Base-by-base conservation (phyloP, 2,113 vertebrate species). In the Anolis carolinensis region DNA sequence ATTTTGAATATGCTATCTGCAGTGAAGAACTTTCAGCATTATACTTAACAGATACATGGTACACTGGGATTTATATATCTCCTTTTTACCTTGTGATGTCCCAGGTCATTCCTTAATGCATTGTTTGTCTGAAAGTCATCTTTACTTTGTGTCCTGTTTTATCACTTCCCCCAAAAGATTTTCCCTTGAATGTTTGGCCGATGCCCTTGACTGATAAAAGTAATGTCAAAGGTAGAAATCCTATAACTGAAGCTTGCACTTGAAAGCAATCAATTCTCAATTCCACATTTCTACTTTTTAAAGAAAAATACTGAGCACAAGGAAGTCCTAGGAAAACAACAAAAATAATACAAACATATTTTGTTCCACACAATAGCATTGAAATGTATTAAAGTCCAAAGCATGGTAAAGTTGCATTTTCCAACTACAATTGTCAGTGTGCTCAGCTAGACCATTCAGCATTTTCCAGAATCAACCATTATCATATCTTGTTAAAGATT, bases 161-260 rank as follows among this genome's bases (percentile, higher is more conserved):
- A 78, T 72, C 13, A 52, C 39, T 36, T 79, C 6, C 55, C 74
- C 44, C 39, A 7, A 32, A 62, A 52, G 27, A 20, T 30, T 72
- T 78, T 36, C 62, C 7, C 9, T 63, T 32, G 52, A 34, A 78
- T 70, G n/a, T 18, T 23, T 52, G 3, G 48, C 44, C 71, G 63
- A 62, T 83, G 75, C 25, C 36, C 30, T 82, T 87, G 48, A 62
- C 39, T 48, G 81, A 87, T 82, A 78, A 78, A 62, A 62, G 52
- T 30, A 87, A 83, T 72, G 63, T 48, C 65, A 79, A 82, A 34
- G 27, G 73, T 27, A 48, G 21, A 36, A 65, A 62, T 72, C 77
- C 73, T 50, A 50, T 70, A 72, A n/a, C n/a, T 85, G 71, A 30
- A 68, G 34, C 50, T 59, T 85, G 32, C 32, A 82, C 11, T 77